Conservation (phyloP, 2,888 invertebrate genomes). For the Autographa pulchrina region DNA sequence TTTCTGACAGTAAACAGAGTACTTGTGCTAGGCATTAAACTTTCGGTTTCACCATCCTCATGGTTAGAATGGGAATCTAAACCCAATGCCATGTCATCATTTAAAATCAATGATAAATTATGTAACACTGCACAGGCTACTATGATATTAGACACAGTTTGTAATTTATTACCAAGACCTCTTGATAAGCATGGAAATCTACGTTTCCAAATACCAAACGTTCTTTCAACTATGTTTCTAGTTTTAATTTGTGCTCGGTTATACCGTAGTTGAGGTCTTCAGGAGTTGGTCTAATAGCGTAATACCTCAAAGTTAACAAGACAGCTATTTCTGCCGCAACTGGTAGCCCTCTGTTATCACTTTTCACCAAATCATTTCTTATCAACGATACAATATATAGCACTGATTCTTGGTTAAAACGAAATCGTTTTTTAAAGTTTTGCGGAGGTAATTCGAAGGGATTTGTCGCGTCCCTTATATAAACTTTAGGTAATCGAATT, state of each 20-base stretch:
- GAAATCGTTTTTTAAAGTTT: constrained; percentile 18
- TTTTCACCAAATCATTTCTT: constrained; percentile 12
- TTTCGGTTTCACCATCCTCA: constrained; percentile 9
- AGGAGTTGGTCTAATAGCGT: constrained; percentile 21
- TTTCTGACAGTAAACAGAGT: constrained; percentile 3
- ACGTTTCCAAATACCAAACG: constrained; percentile 25
- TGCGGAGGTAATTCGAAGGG: constrained; percentile 10
- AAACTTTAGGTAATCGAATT: constrained; percentile 5
- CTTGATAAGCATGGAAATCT: constrained; percentile 29
- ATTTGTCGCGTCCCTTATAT: constrained; percentile 11
- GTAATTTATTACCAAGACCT: constrained; percentile 34
- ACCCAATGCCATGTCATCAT: constrained; percentile 16
- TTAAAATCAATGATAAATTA: constrained; percentile 26
- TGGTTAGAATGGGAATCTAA: constrained; percentile 15
- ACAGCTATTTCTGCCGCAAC: constrained; percentile 16
- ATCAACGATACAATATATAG: constrained; percentile 11
- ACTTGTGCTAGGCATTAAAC: constrained; percentile 8
- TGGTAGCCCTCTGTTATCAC: constrained; percentile 16
- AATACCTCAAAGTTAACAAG: constrained; percentile 12
- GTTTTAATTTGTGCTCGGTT: constrained; percentile 26
- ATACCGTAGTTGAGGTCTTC: constrained; percentile 18
- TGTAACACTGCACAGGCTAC: constrained; percentile 37
- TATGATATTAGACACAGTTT: constrained; percentile 32
- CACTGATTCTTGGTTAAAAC: constrained; percentile 16
- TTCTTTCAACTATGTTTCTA: constrained; percentile 27